phyloP scores from a whole-genome alignment of 2,797 vertebrate species.

The Coregonus suidteri region DNA sequence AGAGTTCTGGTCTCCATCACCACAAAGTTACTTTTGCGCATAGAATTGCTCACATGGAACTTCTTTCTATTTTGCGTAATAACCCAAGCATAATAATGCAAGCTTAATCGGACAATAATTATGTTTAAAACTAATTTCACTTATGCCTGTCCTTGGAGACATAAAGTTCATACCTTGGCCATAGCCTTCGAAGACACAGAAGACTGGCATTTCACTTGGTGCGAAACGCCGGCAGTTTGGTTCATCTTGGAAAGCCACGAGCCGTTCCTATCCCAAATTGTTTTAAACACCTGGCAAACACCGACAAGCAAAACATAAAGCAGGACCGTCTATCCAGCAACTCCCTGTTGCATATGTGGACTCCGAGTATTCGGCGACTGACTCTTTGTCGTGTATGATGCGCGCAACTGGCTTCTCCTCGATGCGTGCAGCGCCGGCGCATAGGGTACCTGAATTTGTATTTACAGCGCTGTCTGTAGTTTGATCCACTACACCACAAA shows the following conservation, averaged over 20 bases:
- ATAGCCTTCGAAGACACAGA: slow-evolving; percentile 73
- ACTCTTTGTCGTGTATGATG: not conserved
- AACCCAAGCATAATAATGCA: not conserved
- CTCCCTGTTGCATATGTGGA: not conserved
- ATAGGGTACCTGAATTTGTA: not conserved
- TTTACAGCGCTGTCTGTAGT: not conserved
- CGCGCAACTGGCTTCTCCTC: slow-evolving; percentile 13
- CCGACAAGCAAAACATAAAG: not conserved
- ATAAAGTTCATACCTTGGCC: slow-evolving; percentile 78
- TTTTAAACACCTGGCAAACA: slow-evolving; percentile 4
- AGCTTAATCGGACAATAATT: not conserved
- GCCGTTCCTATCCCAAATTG: slow-evolving; percentile 52
- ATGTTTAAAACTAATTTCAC: not conserved
- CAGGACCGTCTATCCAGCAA: not conserved
- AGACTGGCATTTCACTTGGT: slow-evolving; percentile 89
- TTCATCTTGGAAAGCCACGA: slow-evolving; percentile 83
- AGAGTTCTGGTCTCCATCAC: not conserved
- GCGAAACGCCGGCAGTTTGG: slow-evolving; percentile 90
- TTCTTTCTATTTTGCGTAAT: not conserved
- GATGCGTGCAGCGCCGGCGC: no score
- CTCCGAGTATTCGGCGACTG: not conserved
- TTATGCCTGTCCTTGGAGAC: not conserved
- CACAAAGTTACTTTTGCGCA: not conserved
- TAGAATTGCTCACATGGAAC: not conserved
- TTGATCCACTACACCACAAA: not conserved